Evolutionary conservation across 2,797 vertebrate genomes (phyloP), one percentile per base, ranked within the genome.

Genomic region (Poeciliopsis infans): DNA sequence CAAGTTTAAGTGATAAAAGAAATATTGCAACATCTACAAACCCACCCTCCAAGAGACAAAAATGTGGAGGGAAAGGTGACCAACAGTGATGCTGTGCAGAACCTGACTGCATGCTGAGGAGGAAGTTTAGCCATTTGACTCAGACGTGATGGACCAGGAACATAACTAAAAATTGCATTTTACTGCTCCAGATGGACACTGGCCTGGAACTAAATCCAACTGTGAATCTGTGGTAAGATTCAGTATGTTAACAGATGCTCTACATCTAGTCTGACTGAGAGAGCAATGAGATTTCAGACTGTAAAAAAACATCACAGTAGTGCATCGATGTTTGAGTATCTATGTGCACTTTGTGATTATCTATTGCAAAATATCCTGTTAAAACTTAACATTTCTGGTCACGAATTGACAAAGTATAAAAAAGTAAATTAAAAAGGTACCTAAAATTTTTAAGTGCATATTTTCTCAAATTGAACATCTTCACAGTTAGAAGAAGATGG

Each of bases 381-480:
- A 45, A 46, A 68, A 31, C 25, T 1, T 28, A 71, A 69, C 2
- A 43, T 46, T 45, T 71, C 3, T 16, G 5, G 13, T 16, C 68
- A 71, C 5, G 18, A 18, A 28, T 7, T 70, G 23, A 46, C n/a
- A 45, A 28, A 28, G 43, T 46, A 0, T 46, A 3, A 46, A 31
- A 28, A 45, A 8, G 5, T n/a, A 28, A n/a, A 70, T 51, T 16
- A 25, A 70, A 70, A 59, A 66, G n/a, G 23, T 0, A 76, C 75
- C 10, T 55, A 61, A 15, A 28, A 47, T 61, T 71, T 68, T 77
- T 75, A 46, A 64, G 55, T 55, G 39, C 25, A n/a, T 53, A 64
- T 68, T 64, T 25, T 61, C 23, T 78, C 51, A 33, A 20, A 77
- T 61, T 84, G 28, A 47, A 76, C 80, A 78, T 69, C 5, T 39